A percentile compares a stretch with the other conserved stretches of the same genome.
phyloP scores from a whole-genome alignment of 2,797 vertebrate species.

The Tangara arthus region DNA sequence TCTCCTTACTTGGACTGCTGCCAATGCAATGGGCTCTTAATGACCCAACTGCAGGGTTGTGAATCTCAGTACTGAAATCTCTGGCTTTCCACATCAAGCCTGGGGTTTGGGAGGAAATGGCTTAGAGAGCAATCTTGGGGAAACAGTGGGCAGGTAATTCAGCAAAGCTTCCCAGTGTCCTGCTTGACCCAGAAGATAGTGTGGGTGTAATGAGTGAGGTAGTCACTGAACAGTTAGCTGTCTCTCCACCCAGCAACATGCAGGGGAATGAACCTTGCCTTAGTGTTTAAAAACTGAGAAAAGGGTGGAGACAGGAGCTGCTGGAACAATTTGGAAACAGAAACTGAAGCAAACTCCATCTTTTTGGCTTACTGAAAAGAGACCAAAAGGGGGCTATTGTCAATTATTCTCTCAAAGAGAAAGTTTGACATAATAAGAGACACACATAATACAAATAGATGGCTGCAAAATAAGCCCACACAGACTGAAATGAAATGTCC shows the following conservation, averaged over 20 bases:
- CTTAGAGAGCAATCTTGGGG: neutral
- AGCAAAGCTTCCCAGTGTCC: neutral
- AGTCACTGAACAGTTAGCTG: neutral
- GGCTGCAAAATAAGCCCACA: neutral
- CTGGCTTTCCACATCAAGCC: neutral
- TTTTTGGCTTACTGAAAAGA: neutral
- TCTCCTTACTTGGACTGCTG: neutral
- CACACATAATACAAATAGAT: neutral
- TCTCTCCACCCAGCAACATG: neutral
- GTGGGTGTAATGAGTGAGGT: neutral
- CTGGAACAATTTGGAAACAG: neutral
- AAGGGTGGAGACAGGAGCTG: neutral
- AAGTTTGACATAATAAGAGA: neutral
- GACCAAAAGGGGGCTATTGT: neutral
- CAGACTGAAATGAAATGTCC: neutral
- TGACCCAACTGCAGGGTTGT: neutral
- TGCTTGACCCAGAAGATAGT: neutral
- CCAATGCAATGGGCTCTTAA: neutral
- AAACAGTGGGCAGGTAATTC: neutral
- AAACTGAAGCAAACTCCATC: neutral
- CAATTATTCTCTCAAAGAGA: conserved; percentile 1
- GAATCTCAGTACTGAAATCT: neutral
- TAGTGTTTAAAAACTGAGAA: neutral
- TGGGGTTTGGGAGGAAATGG: neutral
- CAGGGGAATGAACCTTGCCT: neutral